Percentiles rank a stretch among this genome's conserved stretches.
Evolutionary conservation across 2,888 invertebrate species (phyloP).

Genomic region (Sympetrum striolatum): DNA sequence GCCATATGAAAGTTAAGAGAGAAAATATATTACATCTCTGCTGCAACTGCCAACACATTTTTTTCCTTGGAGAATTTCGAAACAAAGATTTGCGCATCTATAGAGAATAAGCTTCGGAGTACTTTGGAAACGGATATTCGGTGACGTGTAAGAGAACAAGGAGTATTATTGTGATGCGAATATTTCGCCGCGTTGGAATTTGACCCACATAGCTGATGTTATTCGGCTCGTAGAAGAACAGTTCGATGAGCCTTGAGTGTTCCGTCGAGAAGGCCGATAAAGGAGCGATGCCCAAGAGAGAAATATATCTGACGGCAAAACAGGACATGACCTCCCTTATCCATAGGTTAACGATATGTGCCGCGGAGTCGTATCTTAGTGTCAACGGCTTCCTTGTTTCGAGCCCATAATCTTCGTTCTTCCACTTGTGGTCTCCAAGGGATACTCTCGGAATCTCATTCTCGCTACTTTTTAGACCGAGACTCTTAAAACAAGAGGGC

Average conservation of each 20-base stretch:
- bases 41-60: no score
- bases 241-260: not conserved
- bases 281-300: not conserved
- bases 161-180: not conserved
- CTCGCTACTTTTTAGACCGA: not conserved
- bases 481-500: not conserved
- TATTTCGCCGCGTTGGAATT: not conserved
- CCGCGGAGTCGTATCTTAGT: not conserved
- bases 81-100: no score
- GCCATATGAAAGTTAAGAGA: no score
- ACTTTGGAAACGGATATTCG: no score
- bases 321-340: conserved; percentile 1
- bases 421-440: not conserved
- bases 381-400: conserved; percentile 17
- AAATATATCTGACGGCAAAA: not conserved
- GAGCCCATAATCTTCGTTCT: not conserved
- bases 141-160: no score
- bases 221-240: not conserved
- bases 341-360: conserved; percentile 8
- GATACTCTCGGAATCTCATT: not conserved
- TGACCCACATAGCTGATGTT: not conserved
- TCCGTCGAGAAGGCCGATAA: not conserved
- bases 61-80: no score
- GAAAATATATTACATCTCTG: no score
- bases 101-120: no score